Evolutionary conservation across 2,113 vertebrate genomes (phyloP).

Genomic region (Chlamydotis undulata): DNA sequence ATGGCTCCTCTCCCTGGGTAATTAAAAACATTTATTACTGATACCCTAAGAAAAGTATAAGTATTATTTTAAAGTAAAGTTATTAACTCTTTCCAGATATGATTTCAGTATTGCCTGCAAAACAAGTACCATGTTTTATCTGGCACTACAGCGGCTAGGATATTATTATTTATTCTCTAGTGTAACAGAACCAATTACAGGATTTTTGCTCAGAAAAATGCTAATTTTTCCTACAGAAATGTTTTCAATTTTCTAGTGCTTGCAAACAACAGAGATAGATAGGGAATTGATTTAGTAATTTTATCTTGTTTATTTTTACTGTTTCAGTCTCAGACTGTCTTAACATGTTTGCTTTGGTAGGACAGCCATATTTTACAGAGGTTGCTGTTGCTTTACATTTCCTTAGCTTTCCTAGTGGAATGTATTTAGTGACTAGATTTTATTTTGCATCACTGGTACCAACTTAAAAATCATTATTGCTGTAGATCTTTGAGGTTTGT

Average conservation of each 20-base stretch:
- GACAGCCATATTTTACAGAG: background rate
- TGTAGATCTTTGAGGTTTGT: slow-evolving; percentile 24
- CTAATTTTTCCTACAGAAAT: background rate
- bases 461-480: slow-evolving; percentile 29
- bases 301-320: slow-evolving; percentile 2
- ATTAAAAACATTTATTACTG: slow-evolving; percentile 24
- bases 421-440: slow-evolving; percentile 7
- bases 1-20: background rate
- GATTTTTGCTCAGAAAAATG: background rate
- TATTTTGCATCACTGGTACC: slow-evolving; percentile 12
- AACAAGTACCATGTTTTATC: background rate
- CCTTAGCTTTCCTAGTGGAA: background rate
- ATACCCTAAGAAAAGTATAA: background rate
- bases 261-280: background rate
- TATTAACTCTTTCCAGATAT: background rate
- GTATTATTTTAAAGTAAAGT: background rate
- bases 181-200: background rate
- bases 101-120: background rate
- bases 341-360: slow-evolving; percentile 1
- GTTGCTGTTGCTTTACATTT: background rate
- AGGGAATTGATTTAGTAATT: background rate
- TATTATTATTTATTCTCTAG: background rate
- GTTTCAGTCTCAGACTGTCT: background rate
- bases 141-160: background rate
- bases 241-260: background rate